These are phyloP conservation scores for Nesoenas mayeri DNA, from an alignment of 2,113 vertebrate genomes.

Conservation along the genomic window DNA sequence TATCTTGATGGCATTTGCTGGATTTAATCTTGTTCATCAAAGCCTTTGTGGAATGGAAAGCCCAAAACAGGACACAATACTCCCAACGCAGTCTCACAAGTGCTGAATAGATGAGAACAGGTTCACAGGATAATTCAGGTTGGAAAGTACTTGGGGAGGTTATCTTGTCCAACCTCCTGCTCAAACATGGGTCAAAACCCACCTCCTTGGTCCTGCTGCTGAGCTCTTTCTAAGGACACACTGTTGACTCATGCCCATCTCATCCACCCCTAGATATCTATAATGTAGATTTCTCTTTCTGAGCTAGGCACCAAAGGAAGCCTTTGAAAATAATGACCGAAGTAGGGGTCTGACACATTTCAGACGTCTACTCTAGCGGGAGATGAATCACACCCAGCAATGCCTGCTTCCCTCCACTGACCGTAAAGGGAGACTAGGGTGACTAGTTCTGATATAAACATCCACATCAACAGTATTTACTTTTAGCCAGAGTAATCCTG, in stretches of 20 bases:
- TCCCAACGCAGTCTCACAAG: background rate
- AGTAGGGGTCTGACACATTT: conserved; percentile 22
- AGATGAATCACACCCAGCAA: background rate
- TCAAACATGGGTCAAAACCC: background rate
- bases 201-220: background rate
- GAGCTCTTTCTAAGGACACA: background rate
- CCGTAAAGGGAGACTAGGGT: background rate
- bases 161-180: background rate
- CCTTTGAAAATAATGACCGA: conserved; percentile 12
- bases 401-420: background rate
- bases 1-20: background rate
- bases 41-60: background rate
- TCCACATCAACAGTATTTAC: background rate
- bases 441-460: background rate
- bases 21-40: background rate
- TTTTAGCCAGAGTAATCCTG: background rate
- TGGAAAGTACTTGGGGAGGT: background rate
- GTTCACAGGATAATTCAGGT: background rate
- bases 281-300: background rate
- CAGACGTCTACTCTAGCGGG: background rate
- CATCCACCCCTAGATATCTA: background rate
- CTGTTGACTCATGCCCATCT: background rate
- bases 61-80: background rate
- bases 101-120: background rate
- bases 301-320: background rate